Base-by-base conservation (phyloP, 2,888 invertebrate genomes). In the Malthinus seriepunctatus region DNA sequence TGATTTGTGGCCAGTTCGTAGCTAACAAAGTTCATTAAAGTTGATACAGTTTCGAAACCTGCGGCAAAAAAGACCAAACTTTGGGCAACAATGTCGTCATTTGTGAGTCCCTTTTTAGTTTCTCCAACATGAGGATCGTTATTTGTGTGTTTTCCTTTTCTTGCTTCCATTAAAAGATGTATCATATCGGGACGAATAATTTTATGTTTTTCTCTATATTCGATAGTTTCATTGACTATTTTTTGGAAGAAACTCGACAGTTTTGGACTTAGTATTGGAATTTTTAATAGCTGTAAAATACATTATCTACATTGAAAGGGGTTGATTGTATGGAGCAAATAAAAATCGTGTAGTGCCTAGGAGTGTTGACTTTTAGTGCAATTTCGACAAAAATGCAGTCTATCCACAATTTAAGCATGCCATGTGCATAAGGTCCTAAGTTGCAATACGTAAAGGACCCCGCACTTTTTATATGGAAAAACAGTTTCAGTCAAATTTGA, bases 1-100 rank as follows among this genome's bases (percentile, higher is more conserved):
- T 82, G 81, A 73, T 86, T 80, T 2, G 82, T 49, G 32, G 85
- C 84, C 12, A 87, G 67, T 69, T 86, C 86, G 42, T 85, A 79
- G 0, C 83, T 71, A 0, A 5, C 23, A 5, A 3, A 5, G 5
- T 5, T 3, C 23, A 23, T 23, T 3, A 5, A 2, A 23, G 5
- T 75, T 0, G 81, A 78, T 0, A 79, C 77, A 0, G 80, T 78
- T 35, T 82, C 82, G 62, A 79, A 81, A 1, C 82, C 82, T 12
- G 80, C 82, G 1, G 81, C 69, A 69, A 81, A 81, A 73, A 82
- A 81, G 1, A 81, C 60, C 1, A 81, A 60, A 8, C 78, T 80
- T 71, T 85, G 85, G 0, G 84, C 82, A 0, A 82, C 80, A 2
- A 85, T 76, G 48, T 85, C 84, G 1, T 81, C 78, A 56, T 83